Evolutionary conservation across 2,888 invertebrate genomes (phyloP).

Genomic region (Tenthredo notha): DNA sequence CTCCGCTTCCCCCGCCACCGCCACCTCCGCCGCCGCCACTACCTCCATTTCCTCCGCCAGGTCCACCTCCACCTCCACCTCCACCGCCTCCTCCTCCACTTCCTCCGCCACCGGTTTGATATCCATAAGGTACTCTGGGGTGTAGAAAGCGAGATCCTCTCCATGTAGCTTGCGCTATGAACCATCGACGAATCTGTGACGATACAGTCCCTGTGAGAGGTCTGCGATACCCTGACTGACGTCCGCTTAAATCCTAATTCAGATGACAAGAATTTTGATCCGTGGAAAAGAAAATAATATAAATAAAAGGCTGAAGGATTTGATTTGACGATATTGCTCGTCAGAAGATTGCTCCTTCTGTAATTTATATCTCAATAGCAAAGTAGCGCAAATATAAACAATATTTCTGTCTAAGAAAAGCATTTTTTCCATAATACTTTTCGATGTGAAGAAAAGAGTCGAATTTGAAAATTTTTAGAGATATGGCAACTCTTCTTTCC

Average conservation of each 20-base stretch:
- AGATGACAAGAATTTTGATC: conserved; percentile 22
- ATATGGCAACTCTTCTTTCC: no score
- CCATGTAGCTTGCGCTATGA: conserved; percentile 61
- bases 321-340: not conserved
- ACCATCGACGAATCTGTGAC: conserved; percentile 61
- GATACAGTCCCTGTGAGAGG: conserved; percentile 52
- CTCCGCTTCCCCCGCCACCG: not conserved
- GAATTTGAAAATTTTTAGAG: no score
- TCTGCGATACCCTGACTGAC: conserved; percentile 47
- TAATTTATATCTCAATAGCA: not conserved
- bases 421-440: no score
- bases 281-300: conserved; percentile 1
- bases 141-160: conserved; percentile 59
- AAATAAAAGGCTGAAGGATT: conserved; percentile 39
- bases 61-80: conserved; percentile 58
- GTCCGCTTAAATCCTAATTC: conserved; percentile 56
- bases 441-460: no score
- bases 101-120: conserved; percentile 8
- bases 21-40: not conserved
- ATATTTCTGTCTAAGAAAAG: no score
- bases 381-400: not conserved
- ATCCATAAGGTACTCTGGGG: conserved; percentile 55
- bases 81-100: conserved; percentile 56
- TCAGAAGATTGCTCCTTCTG: not conserved
- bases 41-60: conserved; percentile 21